Evolutionary conservation across 2,113 vertebrate species (phyloP).

Genomic region (Dipodomys merriami): DNA sequence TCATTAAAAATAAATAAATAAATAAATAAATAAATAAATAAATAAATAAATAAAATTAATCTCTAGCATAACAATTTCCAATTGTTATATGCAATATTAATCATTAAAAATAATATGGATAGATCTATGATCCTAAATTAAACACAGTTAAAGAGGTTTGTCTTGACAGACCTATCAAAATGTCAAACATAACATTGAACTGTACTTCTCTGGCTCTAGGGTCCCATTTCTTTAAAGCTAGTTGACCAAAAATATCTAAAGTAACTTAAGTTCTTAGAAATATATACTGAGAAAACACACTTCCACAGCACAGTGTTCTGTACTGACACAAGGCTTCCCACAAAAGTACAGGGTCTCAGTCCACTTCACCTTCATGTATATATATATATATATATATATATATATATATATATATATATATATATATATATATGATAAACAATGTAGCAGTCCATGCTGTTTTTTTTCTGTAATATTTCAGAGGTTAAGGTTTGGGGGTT

Average conservation of each 20-base stretch:
- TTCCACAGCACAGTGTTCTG: neutral
- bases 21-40: neutral
- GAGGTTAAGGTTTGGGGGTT: neutral
- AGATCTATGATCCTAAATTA: neutral
- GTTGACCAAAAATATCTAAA: conserved; percentile 21
- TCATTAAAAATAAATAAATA: too few relatives aligned
- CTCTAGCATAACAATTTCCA: conserved; percentile 2
- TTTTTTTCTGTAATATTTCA: neutral
- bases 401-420: too few relatives aligned
- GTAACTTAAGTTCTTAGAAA: conserved; percentile 14
- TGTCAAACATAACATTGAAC: conserved; percentile 1
- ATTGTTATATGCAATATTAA: neutral
- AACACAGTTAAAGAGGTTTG: neutral
- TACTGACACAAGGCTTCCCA: neutral
- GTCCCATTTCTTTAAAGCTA: neutral
- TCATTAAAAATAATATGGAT: neutral
- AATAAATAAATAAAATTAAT: neutral
- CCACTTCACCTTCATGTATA: neutral
- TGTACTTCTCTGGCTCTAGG: neutral
- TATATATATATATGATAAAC: neutral
- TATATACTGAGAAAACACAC: neutral
- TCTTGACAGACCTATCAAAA: conserved; percentile 37
- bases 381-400: too few relatives aligned
- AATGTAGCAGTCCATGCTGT: neutral
- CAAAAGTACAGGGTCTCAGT: neutral